Percentiles rank a stretch among this genome's conserved stretches.
Conservation (phyloP, 2,888 invertebrate species). For the Axea sp. region DNA sequence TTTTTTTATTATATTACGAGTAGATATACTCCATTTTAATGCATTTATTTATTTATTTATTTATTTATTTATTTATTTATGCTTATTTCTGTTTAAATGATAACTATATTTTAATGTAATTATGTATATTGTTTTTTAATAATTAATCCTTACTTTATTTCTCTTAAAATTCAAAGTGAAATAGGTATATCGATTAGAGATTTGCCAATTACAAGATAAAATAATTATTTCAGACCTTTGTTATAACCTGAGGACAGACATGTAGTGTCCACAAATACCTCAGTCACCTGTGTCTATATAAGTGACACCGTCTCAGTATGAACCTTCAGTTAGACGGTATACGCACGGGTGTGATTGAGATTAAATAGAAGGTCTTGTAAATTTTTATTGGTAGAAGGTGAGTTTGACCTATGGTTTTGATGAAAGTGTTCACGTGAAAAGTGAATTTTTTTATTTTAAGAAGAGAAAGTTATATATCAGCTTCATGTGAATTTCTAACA, state of each 20-base stretch:
- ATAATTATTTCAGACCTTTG: conserved; percentile 36
- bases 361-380: conserved; percentile 27
- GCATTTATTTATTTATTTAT: too few relatives aligned
- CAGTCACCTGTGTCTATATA: conserved; percentile 69
- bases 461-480: conserved; percentile 19
- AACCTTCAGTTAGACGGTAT: conserved; percentile 69
- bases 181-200: neutral
- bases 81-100: too few relatives aligned
- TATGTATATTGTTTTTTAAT: too few relatives aligned
- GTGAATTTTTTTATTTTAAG: too few relatives aligned
- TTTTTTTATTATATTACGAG: too few relatives aligned
- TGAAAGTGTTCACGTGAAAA: conserved; percentile 19
- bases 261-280: conserved; percentile 33
- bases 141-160: neutral
- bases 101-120: too few relatives aligned
- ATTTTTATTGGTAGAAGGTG: conserved; percentile 25
- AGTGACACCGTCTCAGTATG: conserved; percentile 71
- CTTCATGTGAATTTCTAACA: conserved; percentile 5
- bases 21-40: too few relatives aligned
- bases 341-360: conserved; percentile 43
- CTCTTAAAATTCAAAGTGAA: too few relatives aligned
- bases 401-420: conserved; percentile 16
- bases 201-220: conserved; percentile 22
- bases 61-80: too few relatives aligned
- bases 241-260: conserved; percentile 33